Base-by-base conservation (phyloP, 2,113 vertebrate species). In the Pluvianellus socialis region DNA sequence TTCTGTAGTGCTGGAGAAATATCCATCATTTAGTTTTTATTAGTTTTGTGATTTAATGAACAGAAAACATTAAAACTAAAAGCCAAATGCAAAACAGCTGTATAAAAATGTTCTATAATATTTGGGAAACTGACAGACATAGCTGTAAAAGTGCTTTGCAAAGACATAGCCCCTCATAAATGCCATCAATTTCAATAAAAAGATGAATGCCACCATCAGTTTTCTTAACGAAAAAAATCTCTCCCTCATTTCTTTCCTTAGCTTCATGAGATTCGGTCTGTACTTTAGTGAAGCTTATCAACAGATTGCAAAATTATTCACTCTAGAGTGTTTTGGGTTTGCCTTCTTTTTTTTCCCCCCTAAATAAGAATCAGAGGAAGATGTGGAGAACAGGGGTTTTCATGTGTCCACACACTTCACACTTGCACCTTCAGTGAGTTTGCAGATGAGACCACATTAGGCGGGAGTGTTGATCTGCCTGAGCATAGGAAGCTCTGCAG, bases 21-120 rank as follows among this genome's bases (percentile, higher is more conserved):
- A 72, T 30, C 27, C 7, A 33, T 93, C 52, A 1, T 92, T 96
- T 88, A 32, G 53, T 26, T 97, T 96, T 94, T 95, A 96, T 94
- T 96, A 94, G 75, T 91, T 95, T 77, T 79, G 87, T 96, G 87
- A 96, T 95, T 96, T 96, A 97, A 94, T 95, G 89, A 96, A 94
- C 58, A 93, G 85, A 91, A 95, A 96, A 72, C 94, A 94, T 94
- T 94, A 93, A 92, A 95, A 71, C 87, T 74, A 91, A 96, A 96
- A 96, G 94, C 86, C 89, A 97, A 97, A 95, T 94, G 89, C 92
- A 95, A 94, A 94, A 32, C 94, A 96, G 90, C 80, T 79, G 74
- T 72, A 92, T 85, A 94, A 94, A 91, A 96, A 65, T 38, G 33
- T 72, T 87, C 73, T 59, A 76, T 94, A 94, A 95, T 76, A 73